Conservation (phyloP, 1,140 invertebrate species). For the Trinorchestia longiramus region DNA sequence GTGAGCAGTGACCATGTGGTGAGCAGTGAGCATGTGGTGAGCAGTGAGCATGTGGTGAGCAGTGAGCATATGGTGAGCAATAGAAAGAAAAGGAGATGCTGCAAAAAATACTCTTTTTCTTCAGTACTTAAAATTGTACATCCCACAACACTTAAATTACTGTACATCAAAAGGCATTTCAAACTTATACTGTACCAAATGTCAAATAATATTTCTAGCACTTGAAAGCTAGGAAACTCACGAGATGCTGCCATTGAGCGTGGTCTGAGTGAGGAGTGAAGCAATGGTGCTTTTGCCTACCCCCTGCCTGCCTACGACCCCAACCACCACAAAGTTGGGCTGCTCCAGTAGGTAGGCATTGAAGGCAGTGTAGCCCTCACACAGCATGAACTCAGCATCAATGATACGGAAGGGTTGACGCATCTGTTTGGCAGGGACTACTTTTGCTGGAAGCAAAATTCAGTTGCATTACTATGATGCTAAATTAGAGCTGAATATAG, state of each 20-base stretch:
- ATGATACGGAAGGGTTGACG: conserved; percentile 41
- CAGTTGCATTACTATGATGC: background rate
- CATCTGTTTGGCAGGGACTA: background rate
- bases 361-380: conserved; percentile 43
- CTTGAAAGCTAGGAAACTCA: background rate
- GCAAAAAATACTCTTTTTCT: too few species aligned
- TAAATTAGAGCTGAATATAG: background rate
- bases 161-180: too few species aligned
- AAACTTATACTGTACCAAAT: too few species aligned
- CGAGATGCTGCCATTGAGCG: background rate
- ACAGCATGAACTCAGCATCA: conserved; percentile 19
- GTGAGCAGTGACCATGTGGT: background rate
- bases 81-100: too few species aligned
- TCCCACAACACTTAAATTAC: too few species aligned
- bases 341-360: conserved; percentile 53
- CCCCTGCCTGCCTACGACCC: conserved; percentile 44
- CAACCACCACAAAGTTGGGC: conserved; percentile 3
- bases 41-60: background rate
- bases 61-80: too few species aligned
- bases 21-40: background rate
- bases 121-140: too few species aligned
- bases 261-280: conserved; percentile 17
- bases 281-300: conserved; percentile 51
- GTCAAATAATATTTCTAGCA: too few species aligned
- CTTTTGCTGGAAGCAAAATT: background rate